Evolutionary conservation across 2,888 invertebrate species (phyloP).

Genomic region (Latrodectus elegans): DNA sequence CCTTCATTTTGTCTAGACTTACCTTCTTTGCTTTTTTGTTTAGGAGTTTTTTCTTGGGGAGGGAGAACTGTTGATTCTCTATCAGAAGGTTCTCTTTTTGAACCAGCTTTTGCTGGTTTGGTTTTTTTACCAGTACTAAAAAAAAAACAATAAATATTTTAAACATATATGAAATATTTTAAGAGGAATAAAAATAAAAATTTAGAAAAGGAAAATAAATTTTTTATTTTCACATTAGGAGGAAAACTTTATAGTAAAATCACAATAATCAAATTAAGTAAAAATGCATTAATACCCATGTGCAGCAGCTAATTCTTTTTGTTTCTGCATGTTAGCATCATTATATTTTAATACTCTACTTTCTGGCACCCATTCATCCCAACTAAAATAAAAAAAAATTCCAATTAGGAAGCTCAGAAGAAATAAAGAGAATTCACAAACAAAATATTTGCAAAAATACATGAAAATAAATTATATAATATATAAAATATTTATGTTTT

Average conservation of each 20-base stretch:
- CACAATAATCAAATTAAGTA: background rate
- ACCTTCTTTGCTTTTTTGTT: conserved; percentile 66
- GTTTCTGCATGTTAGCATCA: conserved; percentile 89
- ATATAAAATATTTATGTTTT: conserved; percentile 71
- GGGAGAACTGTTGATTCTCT: conserved; percentile 69
- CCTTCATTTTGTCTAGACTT: background rate
- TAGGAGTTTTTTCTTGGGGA: conserved; percentile 70
- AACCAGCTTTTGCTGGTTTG: conserved; percentile 36
- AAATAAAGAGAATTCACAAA: too few species aligned
- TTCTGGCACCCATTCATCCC: conserved; percentile 87
- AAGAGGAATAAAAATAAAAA: background rate
- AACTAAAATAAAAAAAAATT: conserved; percentile 73
- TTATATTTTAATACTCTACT: conserved; percentile 91
- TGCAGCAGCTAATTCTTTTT: conserved; percentile 88
- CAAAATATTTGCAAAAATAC: too few species aligned
- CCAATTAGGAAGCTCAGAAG: too few species aligned
- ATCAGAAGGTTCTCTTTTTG: conserved; percentile 63
- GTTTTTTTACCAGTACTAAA: conserved; percentile 71
- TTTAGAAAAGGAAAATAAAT: background rate
- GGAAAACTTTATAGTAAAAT: background rate
- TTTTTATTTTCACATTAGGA: background rate
- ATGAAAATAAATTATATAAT: background rate
- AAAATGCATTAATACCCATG: conserved; percentile 77
- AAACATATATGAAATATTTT: background rate
- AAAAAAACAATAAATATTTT: background rate